Conservation (phyloP, 1,140 invertebrate genomes). For the Rhopalosiphum maidis region DNA sequence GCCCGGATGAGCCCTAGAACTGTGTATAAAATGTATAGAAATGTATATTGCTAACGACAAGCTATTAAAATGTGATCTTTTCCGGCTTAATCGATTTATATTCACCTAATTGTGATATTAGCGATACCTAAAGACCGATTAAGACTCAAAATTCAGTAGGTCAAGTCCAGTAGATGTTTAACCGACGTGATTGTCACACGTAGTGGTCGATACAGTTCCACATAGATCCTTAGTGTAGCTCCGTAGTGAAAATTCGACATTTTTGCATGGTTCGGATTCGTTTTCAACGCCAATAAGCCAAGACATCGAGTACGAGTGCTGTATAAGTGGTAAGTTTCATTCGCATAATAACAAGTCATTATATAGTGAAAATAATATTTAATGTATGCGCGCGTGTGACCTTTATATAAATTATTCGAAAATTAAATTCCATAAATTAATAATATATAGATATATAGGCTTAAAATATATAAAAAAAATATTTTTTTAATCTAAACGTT, state of each 20-base stretch:
- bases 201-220: neutral
- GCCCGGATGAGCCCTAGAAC: no score
- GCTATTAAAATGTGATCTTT: neutral
- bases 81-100: neutral
- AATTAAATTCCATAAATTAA: no score
- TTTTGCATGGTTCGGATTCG: neutral
- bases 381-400: no score
- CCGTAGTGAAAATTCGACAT: neutral
- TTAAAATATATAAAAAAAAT: no score
- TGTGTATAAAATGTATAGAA: neutral
- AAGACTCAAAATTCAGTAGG: neutral
- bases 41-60: neutral
- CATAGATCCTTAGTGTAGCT: neutral
- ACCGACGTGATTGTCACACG: neutral
- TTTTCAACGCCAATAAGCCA: neutral
- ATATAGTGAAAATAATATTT: no score
- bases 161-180: fast-evolving
- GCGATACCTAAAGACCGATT: neutral
- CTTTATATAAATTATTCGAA: no score
- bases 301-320: neutral
- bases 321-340: neutral
- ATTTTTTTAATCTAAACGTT: no score
- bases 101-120: neutral
- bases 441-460: no score
- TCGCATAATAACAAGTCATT: neutral